A percentile compares a stretch with the other conserved stretches of the same genome.
These are phyloP conservation scores for Orthonevra nobilis DNA, from an alignment of 2,888 invertebrate genomes.

Conservation along the genomic window DNA sequence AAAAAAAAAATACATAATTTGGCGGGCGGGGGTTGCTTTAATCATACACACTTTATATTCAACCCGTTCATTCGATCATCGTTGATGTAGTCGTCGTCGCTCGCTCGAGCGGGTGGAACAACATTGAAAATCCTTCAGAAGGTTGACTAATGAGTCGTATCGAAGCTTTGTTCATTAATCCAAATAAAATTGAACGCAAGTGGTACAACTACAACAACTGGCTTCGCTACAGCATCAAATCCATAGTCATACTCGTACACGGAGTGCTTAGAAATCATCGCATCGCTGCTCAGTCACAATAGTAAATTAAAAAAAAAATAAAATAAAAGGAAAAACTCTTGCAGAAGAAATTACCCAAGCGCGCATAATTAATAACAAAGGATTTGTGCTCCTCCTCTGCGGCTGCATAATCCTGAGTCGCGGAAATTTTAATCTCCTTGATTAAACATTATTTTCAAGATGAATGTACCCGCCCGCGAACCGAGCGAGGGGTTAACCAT, in stretches of 20 bases:
- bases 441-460: conserved; percentile 71
- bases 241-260: too few relatives aligned
- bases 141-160: conserved; percentile 71
- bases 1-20: too few relatives aligned
- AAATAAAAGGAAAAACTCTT: conserved; percentile 49
- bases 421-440: conserved; percentile 71
- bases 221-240: conserved; percentile 17
- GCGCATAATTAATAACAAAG: conserved; percentile 70
- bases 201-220: conserved; percentile 48
- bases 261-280: conserved; percentile 61
- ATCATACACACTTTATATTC: conserved; percentile 43
- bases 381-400: conserved; percentile 36
- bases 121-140: conserved; percentile 64
- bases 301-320: conserved; percentile 8
- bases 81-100: conserved; percentile 23
- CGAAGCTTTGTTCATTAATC: conserved; percentile 70
- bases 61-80: conserved; percentile 62
- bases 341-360: conserved; percentile 69
- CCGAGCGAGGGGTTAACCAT: conserved; percentile 57
- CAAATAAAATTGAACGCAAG: conserved; percentile 70
- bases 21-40: conserved; percentile 33
- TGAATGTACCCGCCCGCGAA: conserved; percentile 64
- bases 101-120: conserved; percentile 22
- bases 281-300: conserved; percentile 53
- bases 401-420: conserved; percentile 63